Conservation (phyloP, 2,797 vertebrate species). For the Geotrypetes seraphini region DNA sequence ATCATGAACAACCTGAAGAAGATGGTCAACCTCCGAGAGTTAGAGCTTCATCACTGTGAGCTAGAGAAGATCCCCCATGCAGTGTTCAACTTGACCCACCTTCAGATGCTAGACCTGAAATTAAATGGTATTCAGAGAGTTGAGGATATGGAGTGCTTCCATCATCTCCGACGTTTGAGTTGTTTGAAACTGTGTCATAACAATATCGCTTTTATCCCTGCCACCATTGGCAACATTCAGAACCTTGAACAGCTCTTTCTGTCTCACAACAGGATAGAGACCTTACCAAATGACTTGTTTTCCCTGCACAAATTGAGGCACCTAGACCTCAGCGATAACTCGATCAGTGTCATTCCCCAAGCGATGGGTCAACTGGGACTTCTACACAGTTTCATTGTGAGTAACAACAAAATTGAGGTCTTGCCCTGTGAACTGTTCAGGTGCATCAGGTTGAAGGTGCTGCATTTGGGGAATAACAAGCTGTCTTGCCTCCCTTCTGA, state of each 20-base stretch:
- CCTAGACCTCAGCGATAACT: slow-evolving; percentile 58
- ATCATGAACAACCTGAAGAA: slow-evolving; percentile 50
- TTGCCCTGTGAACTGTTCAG: slow-evolving; percentile 51
- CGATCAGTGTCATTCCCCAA: slow-evolving; percentile 43
- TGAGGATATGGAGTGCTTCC: slow-evolving; percentile 54
- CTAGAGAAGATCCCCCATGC: slow-evolving; percentile 56
- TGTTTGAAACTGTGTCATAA: slow-evolving; percentile 57
- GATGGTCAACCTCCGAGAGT: slow-evolving; percentile 39
- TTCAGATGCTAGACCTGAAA: slow-evolving; percentile 51
- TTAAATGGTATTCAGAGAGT: slow-evolving; percentile 56
- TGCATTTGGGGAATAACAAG: slow-evolving; percentile 53
- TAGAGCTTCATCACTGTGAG: slow-evolving; percentile 57
- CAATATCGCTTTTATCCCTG: slow-evolving; percentile 38
- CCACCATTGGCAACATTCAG: slow-evolving; percentile 46
- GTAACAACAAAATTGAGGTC: slow-evolving; percentile 50
- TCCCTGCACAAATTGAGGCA: slow-evolving; percentile 47
- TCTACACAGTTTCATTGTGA: slow-evolving; percentile 53
- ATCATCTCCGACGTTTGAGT: slow-evolving; percentile 50
- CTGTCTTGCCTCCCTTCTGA: slow-evolving; percentile 37
- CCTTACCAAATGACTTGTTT: slow-evolving; percentile 53
- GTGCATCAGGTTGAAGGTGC: slow-evolving; percentile 44
- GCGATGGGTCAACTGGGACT: slow-evolving; percentile 45
- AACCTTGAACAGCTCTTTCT: slow-evolving; percentile 59
- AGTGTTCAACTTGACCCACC: slow-evolving; percentile 38
- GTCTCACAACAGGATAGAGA: slow-evolving; percentile 54